Base-by-base conservation (phyloP, 2,797 vertebrate genomes). In the Spinibarbus caldwelli region DNA sequence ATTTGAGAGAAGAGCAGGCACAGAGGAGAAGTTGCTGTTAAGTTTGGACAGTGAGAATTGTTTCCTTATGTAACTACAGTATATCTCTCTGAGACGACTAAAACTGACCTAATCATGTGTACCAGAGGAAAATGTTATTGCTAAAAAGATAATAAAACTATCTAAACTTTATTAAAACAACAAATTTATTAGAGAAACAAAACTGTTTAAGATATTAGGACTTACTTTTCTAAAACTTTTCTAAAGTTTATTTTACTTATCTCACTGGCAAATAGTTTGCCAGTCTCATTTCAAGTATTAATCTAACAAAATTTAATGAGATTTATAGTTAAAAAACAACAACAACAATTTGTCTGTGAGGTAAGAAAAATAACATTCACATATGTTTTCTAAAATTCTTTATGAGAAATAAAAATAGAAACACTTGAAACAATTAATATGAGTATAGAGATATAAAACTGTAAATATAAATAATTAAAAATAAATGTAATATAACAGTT, bases 11-110 rank as follows among this genome's bases (percentile, higher is more conserved):
- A 66, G 34, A 72, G 73, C 26, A 84, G 45, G 54, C 34, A 78
- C 78, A 54, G 43, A 78, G 34, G 68, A 89, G 80, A 47, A 43
- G 49, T 49, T 17, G 45, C 26, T 31, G 80, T 66, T 77, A 52
- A 79, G 77, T 38, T 49, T 62, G 17, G 66, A 41, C 52, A 52
- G 29, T 3, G 49, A 66, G 36, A 76, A 77, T 52, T 8, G 47
- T n/a, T 76, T 76, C 5, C 31, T 57, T 76, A 34, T 76, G 49
- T 38, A 76, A 54, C 31, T n/a, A n/a, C n/a, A n/a, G n/a, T 57
- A 8, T 17, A 38, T 64, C n/a, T 59, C 49, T 57, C 49, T 8
- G 17, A 80, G 43, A 15, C 1, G 41, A n/a, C 26, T 47, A 47
- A 79, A 26, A 45, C 59, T 80, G 59, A 41, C 59, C 17, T 47